Evolutionary conservation across 2,797 vertebrate genomes (phyloP).

Genomic region (Bovichtus variegatus): DNA sequence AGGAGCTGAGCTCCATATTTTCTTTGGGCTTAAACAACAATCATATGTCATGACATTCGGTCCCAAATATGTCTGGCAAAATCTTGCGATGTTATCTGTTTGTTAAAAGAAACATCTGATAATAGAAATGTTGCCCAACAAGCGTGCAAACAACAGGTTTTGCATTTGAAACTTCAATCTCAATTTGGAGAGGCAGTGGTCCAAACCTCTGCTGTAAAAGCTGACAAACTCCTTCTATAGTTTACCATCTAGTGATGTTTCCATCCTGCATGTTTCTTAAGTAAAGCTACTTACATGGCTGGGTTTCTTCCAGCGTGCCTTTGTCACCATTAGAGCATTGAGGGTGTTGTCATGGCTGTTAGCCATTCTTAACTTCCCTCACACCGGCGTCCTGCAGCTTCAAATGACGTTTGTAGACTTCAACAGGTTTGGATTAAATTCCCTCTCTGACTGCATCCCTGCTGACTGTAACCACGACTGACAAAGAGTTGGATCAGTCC

Average conservation of each 20-base stretch:
- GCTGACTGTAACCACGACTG: slow-evolving; percentile 42
- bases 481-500: slow-evolving; percentile 40
- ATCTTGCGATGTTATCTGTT: neutral
- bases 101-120: neutral
- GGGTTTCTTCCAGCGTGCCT: slow-evolving; percentile 74
- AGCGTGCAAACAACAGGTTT: neutral
- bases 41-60: neutral
- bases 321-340: slow-evolving; percentile 64
- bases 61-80: neutral
- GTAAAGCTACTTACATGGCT: slow-evolving; percentile 78
- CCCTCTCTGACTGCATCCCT: slow-evolving; percentile 24
- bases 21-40: slow-evolving; percentile 21
- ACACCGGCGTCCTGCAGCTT: slow-evolving; percentile 32
- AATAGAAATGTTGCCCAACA: neutral
- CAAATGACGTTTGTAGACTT: slow-evolving; percentile 32
- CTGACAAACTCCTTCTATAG: neutral
- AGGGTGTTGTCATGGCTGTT: slow-evolving; percentile 43
- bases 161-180: slow-evolving; percentile 2
- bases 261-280: slow-evolving; percentile 18
- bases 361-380: slow-evolving; percentile 67
- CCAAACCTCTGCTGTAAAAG: neutral
- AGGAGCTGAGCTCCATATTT: slow-evolving; percentile 1
- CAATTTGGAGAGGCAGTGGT: neutral
- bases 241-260: slow-evolving; percentile 15
- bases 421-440: slow-evolving; percentile 39